phyloP scores from a whole-genome alignment of 2,113 vertebrate species.

The Monarcha castaneiventris region DNA sequence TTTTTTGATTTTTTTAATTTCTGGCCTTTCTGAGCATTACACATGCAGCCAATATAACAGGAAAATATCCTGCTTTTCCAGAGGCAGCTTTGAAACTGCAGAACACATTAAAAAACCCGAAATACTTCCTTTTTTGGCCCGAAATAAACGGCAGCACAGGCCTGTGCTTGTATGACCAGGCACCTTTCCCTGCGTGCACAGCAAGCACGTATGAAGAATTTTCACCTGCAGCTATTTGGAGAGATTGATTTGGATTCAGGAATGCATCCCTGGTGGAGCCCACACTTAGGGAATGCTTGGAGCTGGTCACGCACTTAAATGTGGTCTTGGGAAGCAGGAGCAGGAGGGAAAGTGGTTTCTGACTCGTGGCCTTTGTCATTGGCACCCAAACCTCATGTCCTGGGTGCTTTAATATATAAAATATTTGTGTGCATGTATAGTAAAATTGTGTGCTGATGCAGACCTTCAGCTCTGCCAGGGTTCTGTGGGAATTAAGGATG shows the following conservation, averaged over 20 bases:
- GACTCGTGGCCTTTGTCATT: neutral
- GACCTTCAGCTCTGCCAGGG: neutral
- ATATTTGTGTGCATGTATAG: neutral
- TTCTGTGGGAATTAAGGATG: conserved; percentile 36
- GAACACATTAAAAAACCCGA: neutral
- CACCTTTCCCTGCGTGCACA: neutral
- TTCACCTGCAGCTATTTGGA: conserved; percentile 49
- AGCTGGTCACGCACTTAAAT: neutral
- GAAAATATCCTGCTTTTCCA: neutral
- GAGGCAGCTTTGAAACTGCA: neutral
- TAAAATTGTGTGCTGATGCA: neutral
- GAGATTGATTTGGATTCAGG: conserved; percentile 48
- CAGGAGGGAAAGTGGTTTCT: neutral
- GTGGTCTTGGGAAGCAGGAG: neutral
- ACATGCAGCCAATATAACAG: neutral
- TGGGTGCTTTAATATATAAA: neutral
- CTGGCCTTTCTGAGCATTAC: neutral
- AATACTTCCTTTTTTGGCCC: neutral
- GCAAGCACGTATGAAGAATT: conserved; percentile 25
- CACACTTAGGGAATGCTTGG: neutral
- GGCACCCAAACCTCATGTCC: neutral
- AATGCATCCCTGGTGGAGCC: conserved; percentile 27
- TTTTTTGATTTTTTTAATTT: neutral
- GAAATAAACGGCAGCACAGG: neutral
- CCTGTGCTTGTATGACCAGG: conserved; percentile 11